A percentile compares a stretch with the other conserved stretches of the same genome.
Evolutionary conservation across 2,113 vertebrate genomes (phyloP).

Genomic region (Tachycineta bicolor): DNA sequence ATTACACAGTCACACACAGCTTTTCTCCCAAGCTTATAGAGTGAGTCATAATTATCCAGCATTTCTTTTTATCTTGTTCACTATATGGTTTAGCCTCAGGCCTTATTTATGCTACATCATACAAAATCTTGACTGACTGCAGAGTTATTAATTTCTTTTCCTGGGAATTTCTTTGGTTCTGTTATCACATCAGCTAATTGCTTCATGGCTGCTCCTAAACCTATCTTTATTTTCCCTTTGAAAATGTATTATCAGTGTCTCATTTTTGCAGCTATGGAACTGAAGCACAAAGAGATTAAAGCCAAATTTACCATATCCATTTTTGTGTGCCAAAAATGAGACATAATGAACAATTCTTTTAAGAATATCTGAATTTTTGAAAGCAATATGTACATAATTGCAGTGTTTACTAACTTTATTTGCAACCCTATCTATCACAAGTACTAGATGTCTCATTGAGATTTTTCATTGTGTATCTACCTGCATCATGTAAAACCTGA

Average conservation of each 20-base stretch:
- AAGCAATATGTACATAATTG: not conserved
- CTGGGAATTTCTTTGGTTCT: conserved; percentile 32
- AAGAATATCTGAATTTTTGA: not conserved
- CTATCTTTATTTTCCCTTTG: not conserved
- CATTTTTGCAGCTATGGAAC: not conserved
- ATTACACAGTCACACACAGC: not conserved
- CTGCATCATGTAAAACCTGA: not conserved
- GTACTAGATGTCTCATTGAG: not conserved
- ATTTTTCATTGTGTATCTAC: not conserved
- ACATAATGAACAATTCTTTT: not conserved
- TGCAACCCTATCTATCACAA: not conserved
- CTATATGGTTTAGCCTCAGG: conserved; percentile 15
- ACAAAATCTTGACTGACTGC: conserved; percentile 22
- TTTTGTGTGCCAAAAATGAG: not conserved
- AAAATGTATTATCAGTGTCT: not conserved
- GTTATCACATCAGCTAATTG: conserved; percentile 37
- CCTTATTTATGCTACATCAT: conserved; percentile 25
- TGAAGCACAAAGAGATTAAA: not conserved
- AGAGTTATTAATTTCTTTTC: not conserved
- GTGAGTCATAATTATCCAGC: not conserved
- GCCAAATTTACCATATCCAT: not conserved
- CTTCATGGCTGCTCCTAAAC: not conserved
- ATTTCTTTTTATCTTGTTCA: conserved; percentile 38
- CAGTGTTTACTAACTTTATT: not conserved
- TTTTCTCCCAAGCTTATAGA: conserved; percentile 1